Conservation (phyloP, 2,113 vertebrate genomes). For the Crotalus horridus region DNA sequence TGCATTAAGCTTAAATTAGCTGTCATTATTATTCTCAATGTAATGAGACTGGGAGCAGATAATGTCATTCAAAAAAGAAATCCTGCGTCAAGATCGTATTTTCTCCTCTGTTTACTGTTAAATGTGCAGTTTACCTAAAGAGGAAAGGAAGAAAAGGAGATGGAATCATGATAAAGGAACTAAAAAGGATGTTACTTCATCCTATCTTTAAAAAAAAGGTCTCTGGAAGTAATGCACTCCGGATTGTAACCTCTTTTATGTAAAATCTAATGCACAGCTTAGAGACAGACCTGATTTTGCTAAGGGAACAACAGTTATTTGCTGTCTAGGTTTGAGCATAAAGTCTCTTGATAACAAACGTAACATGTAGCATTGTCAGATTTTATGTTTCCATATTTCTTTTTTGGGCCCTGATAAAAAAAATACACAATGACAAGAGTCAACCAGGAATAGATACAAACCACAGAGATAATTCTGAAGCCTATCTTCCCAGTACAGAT, state of each 20-base stretch:
- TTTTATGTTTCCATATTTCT: neutral
- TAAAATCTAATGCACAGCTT: neutral
- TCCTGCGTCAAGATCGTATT: conserved; percentile 56
- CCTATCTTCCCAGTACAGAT: neutral
- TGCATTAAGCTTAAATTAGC: conserved; percentile 66
- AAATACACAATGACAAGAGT: neutral
- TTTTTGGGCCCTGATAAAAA: neutral
- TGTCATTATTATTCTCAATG: conserved; percentile 67
- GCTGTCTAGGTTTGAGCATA: conserved; percentile 6
- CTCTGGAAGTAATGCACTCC: neutral
- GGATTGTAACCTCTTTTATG: conserved; percentile 12
- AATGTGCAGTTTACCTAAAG: conserved; percentile 63
- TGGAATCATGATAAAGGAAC: conserved; percentile 34
- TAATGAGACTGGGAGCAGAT: conserved; percentile 58
- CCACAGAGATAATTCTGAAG: neutral
- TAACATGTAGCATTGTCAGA: neutral
- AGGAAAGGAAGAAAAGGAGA: neutral
- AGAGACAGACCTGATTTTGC: neutral
- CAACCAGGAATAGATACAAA: neutral
- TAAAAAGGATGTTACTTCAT: conserved; percentile 15
- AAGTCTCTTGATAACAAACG: neutral
- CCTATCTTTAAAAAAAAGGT: neutral
- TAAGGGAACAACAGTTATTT: conserved; percentile 21
- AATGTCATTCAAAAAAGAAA: conserved; percentile 49
- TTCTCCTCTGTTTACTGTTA: conserved; percentile 68